Evolutionary conservation across 2,113 vertebrate genomes (phyloP).

Genomic region (Opisthocomus hoazin): DNA sequence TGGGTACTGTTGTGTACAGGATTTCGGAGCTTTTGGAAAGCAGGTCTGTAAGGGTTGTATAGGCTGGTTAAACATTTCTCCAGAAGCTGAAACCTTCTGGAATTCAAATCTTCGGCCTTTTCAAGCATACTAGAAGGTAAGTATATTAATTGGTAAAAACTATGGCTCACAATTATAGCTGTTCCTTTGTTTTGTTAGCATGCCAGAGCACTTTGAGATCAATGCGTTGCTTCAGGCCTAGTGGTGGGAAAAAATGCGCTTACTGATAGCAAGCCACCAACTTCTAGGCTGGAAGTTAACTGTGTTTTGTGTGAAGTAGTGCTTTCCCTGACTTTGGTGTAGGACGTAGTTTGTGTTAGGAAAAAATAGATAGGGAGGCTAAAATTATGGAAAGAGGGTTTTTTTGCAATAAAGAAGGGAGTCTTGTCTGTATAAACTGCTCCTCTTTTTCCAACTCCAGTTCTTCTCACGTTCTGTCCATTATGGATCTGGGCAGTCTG

Average conservation of each 20-base stretch:
- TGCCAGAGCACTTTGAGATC: slow-evolving; percentile 13
- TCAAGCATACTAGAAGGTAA: neutral
- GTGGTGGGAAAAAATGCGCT: slow-evolving; percentile 9
- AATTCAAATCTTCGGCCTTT: neutral
- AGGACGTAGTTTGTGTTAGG: neutral
- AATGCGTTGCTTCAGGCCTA: slow-evolving; percentile 18
- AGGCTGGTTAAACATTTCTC: neutral
- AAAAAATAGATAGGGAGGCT: neutral
- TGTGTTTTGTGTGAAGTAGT: neutral
- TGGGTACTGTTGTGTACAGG: neutral
- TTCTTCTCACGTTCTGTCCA: neutral
- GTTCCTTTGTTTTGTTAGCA: slow-evolving; percentile 20
- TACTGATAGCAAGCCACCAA: neutral
- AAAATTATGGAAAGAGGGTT: neutral
- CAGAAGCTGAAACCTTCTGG: neutral
- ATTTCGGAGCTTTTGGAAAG: neutral
- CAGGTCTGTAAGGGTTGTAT: neutral
- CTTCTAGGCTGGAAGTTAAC: slow-evolving; percentile 14
- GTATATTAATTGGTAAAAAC: neutral
- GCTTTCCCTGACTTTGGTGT: neutral
- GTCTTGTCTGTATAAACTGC: neutral
- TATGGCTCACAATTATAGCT: neutral
- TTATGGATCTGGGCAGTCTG: neutral
- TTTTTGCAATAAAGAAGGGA: neutral
- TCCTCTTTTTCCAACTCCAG: neutral